Conservation (phyloP, 2,113 vertebrate genomes). For the Clupea harengus region DNA sequence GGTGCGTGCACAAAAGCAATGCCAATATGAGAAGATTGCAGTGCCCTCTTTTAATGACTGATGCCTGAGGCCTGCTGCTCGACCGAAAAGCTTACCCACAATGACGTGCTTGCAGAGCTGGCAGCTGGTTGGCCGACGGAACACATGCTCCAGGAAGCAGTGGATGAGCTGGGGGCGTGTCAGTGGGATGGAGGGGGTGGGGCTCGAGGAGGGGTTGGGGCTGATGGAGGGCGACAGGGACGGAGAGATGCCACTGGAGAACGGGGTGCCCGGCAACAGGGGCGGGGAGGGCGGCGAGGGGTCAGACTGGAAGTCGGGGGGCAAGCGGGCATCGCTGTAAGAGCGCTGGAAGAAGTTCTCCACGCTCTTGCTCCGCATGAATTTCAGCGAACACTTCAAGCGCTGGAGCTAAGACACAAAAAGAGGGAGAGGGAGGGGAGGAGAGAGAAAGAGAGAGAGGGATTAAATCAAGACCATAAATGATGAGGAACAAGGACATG, state of each 20-base stretch:
- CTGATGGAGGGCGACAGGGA: conserved; percentile 65
- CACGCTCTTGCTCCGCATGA: conserved; percentile 89
- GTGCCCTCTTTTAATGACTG: too few species aligned
- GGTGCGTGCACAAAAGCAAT: too few species aligned
- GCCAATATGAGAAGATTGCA: too few species aligned
- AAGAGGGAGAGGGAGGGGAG: conserved; percentile 17
- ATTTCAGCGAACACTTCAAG: conserved; percentile 84
- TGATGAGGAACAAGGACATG: background rate
- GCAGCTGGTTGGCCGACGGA: conserved; percentile 85
- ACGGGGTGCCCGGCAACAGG: conserved; percentile 65
- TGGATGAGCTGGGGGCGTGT: conserved; percentile 74
- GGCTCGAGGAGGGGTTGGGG: conserved; percentile 70
- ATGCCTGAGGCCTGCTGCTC: too few species aligned
- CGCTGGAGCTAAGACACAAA: conserved; percentile 75
- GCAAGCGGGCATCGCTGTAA: conserved; percentile 78
- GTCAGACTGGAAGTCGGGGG: conserved; percentile 78
- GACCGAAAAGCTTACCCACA: conserved; percentile 67
- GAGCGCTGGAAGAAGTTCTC: conserved; percentile 90
- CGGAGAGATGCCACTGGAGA: conserved; percentile 59
- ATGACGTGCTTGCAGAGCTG: conserved; percentile 89
- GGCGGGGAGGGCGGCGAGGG: conserved; percentile 75
- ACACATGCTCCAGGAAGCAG: conserved; percentile 85
- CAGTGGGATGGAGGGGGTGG: conserved; percentile 59
- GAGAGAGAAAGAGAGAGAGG: background rate
- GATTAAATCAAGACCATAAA: conserved; percentile 20